Conservation (phyloP, 1,140 invertebrate species). For the Diabrotica virgifera region DNA sequence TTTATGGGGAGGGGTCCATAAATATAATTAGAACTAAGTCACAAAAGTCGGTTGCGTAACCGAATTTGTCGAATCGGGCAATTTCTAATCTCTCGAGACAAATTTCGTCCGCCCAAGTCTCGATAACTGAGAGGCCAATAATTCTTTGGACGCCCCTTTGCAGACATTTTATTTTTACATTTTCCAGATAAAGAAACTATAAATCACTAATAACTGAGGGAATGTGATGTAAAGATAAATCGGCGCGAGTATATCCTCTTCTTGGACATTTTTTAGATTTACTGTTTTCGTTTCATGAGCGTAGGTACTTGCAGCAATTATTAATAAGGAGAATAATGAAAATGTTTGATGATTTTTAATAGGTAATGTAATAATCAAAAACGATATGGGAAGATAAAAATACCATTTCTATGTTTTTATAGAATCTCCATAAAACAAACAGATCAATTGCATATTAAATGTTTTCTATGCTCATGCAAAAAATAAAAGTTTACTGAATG, state of each 20-base stretch:
- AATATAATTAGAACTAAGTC: conserved; percentile 17
- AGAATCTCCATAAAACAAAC: too few relatives aligned
- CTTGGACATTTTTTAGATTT: conserved; percentile 7
- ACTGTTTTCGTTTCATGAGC: not conserved
- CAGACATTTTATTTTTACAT: conserved; percentile 22
- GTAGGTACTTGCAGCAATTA: not conserved
- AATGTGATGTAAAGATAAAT: conserved; percentile 21
- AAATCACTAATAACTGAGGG: conserved; percentile 21
- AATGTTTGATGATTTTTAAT: too few relatives aligned
- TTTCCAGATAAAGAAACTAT: conserved; percentile 21
- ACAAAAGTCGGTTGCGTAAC: conserved; percentile 15
- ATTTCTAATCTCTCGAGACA: conserved; percentile 22
- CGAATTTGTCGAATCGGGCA: conserved; percentile 22
- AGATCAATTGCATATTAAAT: too few relatives aligned
- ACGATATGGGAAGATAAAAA: too few relatives aligned
- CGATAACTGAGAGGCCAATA: conserved; percentile 16
- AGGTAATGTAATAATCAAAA: too few relatives aligned
- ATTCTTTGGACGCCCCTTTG: conserved; percentile 14
- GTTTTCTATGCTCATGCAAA: too few relatives aligned
- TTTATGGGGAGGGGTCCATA: not conserved
- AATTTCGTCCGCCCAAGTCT: conserved; percentile 12
- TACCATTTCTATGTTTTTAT: too few relatives aligned
- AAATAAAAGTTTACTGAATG: too few relatives aligned
- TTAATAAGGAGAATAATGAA: too few relatives aligned
- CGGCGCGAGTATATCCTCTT: conserved; percentile 10